Evolutionary conservation across 2,888 invertebrate genomes (phyloP), one percentile per base, ranked within the genome.

Genomic region (Ectemnius lituratus): DNA sequence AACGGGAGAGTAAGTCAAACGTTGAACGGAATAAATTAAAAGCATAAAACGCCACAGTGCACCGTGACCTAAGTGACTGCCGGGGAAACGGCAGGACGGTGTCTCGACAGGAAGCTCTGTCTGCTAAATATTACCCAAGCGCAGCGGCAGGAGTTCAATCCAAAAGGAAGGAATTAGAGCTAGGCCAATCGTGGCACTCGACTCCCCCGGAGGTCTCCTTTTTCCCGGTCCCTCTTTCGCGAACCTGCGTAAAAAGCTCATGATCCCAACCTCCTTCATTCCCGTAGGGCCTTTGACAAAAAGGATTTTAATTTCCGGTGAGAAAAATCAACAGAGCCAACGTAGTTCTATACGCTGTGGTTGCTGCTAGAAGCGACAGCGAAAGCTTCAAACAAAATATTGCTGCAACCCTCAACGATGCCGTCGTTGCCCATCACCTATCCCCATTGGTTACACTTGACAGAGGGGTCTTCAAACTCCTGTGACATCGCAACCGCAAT

Each of bases 231-330:
- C 11, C 37, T 37, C 37, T 37, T 52, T 52, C 52, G n/a, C 52
- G 52, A 52, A 52, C n/a, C 4, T 52, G 16, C 52, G 52, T 52
- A 52, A 52, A 52, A 52, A 52, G n/a, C 52, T 14, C 52, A 13
- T 5, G 52, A 52, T 52, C 16, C n/a, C 37, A 1, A 23, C 2
- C 37, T 18, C 52, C 52, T 13, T 52, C 52, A 16, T 4, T 52
- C 58, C 52, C 58, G 64, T 52, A 52, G 14, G 66, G 62, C 47
- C 59, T 66, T 80, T 76, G 81, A 79, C 83, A 80, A 87, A 87
- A 89, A 87, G 86, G 85, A 82, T 87, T 90, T 89, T 89, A 89
- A 89, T 89, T 90, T 90, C 89, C 89, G 88, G 88, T 77, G 86
- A 84, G 87, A 88, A 87, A 88, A 87, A 87, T 82, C 86, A 86